Evolutionary conservation across 2,113 vertebrate species (phyloP).

Genomic region (Potamarius usumacintae): DNA sequence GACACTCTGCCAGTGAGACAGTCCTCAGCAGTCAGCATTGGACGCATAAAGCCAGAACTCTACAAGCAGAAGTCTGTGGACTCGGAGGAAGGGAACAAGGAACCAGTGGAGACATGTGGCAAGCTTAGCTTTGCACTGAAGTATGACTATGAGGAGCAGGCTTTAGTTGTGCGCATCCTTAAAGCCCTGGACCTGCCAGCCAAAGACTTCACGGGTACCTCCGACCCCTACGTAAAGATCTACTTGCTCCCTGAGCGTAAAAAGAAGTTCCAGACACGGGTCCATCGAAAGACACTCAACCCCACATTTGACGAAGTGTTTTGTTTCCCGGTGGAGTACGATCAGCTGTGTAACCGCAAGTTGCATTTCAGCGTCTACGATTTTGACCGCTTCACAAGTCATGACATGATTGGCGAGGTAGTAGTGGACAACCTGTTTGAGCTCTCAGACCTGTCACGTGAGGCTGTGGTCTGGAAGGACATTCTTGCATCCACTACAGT

Average conservation of each 20-base stretch:
- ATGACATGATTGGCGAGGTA: conserved; percentile 98
- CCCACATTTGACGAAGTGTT: conserved; percentile 92
- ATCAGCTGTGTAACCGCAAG: conserved; percentile 90
- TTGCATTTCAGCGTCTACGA: conserved; percentile 97
- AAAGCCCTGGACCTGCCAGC: conserved; percentile 94
- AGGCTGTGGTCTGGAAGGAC: conserved; percentile 96
- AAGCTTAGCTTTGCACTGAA: conserved; percentile 90
- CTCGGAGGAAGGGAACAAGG: conserved; percentile 82
- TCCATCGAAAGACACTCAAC: conserved; percentile 96
- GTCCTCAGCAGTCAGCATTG: conserved; percentile 88
- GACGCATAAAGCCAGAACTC: conserved; percentile 94
- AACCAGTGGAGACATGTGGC: conserved; percentile 87
- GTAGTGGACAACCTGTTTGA: conserved; percentile 98
- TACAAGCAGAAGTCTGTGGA: conserved; percentile 98
- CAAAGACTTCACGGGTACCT: conserved; percentile 95
- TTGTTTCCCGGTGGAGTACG: conserved; percentile 89
- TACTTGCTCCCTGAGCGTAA: conserved; percentile 96
- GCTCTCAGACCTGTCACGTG: conserved; percentile 93
- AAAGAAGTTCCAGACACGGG: conserved; percentile 97
- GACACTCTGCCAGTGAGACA: conserved; percentile 86
- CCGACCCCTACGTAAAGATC: conserved; percentile 96
- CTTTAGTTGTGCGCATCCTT: conserved; percentile 87
- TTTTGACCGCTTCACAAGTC: conserved; percentile 98
- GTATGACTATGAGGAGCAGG: conserved; percentile 93
- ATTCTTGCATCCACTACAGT: conserved; percentile 92